A percentile compares a stretch with the other conserved stretches of the same genome.
Conservation (phyloP, 35 echinoderm and acorn worm species). For the Apostichopus parvimensis region DNA sequence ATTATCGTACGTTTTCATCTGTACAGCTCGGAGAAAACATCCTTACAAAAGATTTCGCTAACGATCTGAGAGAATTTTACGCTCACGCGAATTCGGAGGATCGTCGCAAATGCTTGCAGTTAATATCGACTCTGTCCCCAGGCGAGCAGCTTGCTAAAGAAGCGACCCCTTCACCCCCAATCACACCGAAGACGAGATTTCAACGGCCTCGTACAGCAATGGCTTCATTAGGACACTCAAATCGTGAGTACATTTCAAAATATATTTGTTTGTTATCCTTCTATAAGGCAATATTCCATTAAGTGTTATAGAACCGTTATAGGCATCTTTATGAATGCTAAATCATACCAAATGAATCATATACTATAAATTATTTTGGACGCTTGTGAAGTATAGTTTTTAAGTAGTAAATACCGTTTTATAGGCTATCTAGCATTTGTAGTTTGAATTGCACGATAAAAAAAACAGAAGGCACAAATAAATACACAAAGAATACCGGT, state of each 20-base stretch:
- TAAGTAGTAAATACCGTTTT: too few species aligned
- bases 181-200: neutral
- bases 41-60: conserved; percentile 60
- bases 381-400: too few species aligned
- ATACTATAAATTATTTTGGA: too few species aligned
- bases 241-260: neutral
- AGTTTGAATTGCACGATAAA: too few species aligned
- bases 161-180: neutral
- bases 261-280: too few species aligned
- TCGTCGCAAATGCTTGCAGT: conserved; percentile 70
- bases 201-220: conserved; percentile 89
- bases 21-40: conserved; percentile 63
- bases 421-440: too few species aligned
- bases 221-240: conserved; percentile 65
- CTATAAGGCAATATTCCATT: neutral
- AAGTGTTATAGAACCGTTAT: neutral
- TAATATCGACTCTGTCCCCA: conserved; percentile 63
- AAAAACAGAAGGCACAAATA: too few species aligned
- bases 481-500: too few species aligned
- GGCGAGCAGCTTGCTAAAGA: conserved; percentile 51
- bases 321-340: too few species aligned
- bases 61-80: conserved; percentile 82
- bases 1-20: neutral
- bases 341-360: too few species aligned
- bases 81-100: conserved; percentile 62